Evolutionary conservation across 2,113 vertebrate genomes (phyloP).

Genomic region (Pleuronectes platessa): DNA sequence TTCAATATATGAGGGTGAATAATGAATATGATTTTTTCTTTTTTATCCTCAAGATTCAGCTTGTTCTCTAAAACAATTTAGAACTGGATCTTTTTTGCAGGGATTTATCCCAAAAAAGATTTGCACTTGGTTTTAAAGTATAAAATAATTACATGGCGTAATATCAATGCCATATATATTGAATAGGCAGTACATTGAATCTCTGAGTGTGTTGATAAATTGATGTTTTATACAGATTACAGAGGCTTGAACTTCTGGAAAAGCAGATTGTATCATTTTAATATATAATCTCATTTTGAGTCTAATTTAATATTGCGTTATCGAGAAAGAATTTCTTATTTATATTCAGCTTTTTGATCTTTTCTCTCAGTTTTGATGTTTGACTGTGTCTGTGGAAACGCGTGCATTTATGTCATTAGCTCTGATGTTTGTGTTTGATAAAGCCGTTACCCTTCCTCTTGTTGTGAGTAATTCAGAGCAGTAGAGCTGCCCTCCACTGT

Average conservation of each 20-base stretch:
- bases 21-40: neutral
- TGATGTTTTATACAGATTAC: slow-evolving; percentile 88
- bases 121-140: slow-evolving; percentile 45
- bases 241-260: slow-evolving; percentile 86
- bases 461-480: slow-evolving; percentile 86
- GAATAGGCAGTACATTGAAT: slow-evolving; percentile 63
- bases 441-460: slow-evolving; percentile 85
- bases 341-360: slow-evolving; percentile 80
- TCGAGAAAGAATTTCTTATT: slow-evolving; percentile 84
- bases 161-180: slow-evolving; percentile 26
- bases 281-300: slow-evolving; percentile 82
- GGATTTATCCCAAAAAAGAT: slow-evolving; percentile 11
- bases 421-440: slow-evolving; percentile 88
- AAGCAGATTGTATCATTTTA: slow-evolving; percentile 85
- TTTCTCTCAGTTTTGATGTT: slow-evolving; percentile 85
- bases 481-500: slow-evolving; percentile 81
- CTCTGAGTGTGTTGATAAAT: slow-evolving; percentile 89
- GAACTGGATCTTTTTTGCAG: slow-evolving; percentile 27
- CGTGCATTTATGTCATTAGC: slow-evolving; percentile 77
- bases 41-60: neutral
- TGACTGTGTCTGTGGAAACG: slow-evolving; percentile 79
- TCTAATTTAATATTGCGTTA: slow-evolving; percentile 80
- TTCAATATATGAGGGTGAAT: neutral
- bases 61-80: neutral
- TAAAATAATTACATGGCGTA: slow-evolving; percentile 2